A percentile compares a stretch with the other conserved stretches of the same genome.
Evolutionary conservation across 2,797 vertebrate genomes (phyloP).

Genomic region (Gobionotothen gibberifrons): DNA sequence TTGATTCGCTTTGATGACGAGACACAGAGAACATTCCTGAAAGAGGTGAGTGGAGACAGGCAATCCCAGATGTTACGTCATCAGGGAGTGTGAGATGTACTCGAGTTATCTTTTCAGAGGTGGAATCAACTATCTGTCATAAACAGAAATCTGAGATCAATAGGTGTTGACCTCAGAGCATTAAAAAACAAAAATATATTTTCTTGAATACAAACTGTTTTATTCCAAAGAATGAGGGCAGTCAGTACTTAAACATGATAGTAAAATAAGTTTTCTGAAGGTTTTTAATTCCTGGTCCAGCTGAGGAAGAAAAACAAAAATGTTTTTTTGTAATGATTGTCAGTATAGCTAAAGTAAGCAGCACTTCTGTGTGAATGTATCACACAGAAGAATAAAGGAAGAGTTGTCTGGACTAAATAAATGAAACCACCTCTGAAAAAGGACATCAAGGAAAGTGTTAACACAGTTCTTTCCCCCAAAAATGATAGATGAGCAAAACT

Average conservation of each 20-base stretch:
- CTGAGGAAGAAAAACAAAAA: not conserved
- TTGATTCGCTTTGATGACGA: slow-evolving; percentile 97
- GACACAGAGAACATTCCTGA: slow-evolving; percentile 95
- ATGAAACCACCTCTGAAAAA: slow-evolving; percentile 15
- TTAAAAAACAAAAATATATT: not conserved
- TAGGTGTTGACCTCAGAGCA: not conserved
- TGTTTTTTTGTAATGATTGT: slow-evolving; percentile 10
- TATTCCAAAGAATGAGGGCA: not conserved
- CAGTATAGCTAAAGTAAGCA: slow-evolving; percentile 32
- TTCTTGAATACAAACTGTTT: not conserved
- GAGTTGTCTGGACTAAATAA: slow-evolving; percentile 18
- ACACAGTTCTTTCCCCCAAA: not conserved
- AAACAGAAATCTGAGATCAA: slow-evolving; percentile 9
- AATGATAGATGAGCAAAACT: slow-evolving; percentile 21
- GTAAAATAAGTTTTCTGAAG: not conserved
- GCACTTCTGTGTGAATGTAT: slow-evolving; percentile 31
- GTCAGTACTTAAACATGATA: not conserved
- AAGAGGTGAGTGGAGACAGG: slow-evolving; percentile 86
- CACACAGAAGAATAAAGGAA: slow-evolving; percentile 20
- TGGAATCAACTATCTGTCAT: not conserved
- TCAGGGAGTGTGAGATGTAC: not conserved
- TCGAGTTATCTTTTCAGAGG: not conserved
- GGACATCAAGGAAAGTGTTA: not conserved
- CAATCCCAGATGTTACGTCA: not conserved
- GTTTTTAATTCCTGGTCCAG: not conserved